These are phyloP conservation scores for Sminthurinus signatus DNA, from an alignment of 1,140 invertebrate species.

Conservation along the genomic window DNA sequence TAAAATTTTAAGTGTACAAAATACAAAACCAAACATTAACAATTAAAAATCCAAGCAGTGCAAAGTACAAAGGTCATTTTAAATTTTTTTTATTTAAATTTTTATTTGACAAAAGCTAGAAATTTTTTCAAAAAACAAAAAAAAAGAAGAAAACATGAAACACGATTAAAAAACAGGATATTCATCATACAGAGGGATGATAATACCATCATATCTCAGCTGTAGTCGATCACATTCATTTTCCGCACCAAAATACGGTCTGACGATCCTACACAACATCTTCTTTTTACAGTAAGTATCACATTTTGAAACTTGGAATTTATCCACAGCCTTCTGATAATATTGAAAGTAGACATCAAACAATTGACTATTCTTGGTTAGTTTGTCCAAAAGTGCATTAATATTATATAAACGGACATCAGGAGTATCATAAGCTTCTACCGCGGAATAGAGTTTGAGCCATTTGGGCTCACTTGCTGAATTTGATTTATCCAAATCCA, in stretches of 20 bases:
- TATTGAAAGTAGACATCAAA: conserved; percentile 47
- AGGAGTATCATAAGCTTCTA: conserved; percentile 34
- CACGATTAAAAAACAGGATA: background rate
- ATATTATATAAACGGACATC: conserved; percentile 15
- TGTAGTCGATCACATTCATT: conserved; percentile 33
- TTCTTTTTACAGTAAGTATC: conserved; percentile 29
- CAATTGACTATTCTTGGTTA: conserved; percentile 43
- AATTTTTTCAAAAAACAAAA: too few species aligned
- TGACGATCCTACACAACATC: conserved; percentile 33
- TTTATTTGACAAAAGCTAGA: too few species aligned
- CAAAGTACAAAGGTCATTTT: too few species aligned
- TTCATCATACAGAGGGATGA: conserved; percentile 17
- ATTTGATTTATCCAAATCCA: conserved; percentile 49
- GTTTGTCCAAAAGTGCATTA: conserved; percentile 42
- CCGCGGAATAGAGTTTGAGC: conserved; percentile 40
- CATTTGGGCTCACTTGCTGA: conserved; percentile 46
- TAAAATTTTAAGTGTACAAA: too few species aligned
- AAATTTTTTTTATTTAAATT: too few species aligned
- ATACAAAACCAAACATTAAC: too few species aligned
- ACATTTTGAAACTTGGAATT: conserved; percentile 5
- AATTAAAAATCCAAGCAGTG: too few species aligned
- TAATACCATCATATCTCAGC: conserved; percentile 29
- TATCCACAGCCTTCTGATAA: conserved; percentile 29
- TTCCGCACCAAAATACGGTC: conserved; percentile 24
- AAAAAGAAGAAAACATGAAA: too few species aligned